Evolutionary conservation across 1,140 invertebrate species (phyloP), one percentile per base, ranked within the genome.

Genomic region (Fopius arisanus): DNA sequence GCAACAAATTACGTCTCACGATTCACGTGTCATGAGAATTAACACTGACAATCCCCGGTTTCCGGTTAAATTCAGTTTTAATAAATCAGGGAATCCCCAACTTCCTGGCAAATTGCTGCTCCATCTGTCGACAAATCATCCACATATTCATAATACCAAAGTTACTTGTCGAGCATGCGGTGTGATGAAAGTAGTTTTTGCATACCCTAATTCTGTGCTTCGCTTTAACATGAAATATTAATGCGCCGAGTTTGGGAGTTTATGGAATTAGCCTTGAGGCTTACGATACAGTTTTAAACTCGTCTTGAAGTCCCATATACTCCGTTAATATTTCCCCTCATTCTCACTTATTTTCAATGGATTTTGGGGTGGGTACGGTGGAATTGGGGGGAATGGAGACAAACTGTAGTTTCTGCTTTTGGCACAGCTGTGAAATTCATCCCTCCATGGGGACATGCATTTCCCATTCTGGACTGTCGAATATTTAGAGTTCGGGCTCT

Each of bases 341-440:
- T 59, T 59, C 54, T 59, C n/a, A 3, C 54, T 26, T 23, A 59
- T 59, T 59, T 59, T 26, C 54, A 23, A 59, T 59, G 54, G 23
- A 59, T 51, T 19, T 51, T 14, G 3, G 54, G 26, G 21, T 28
- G 19, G 23, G 9, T 26, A 23, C 23, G 54, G 14, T 14, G 26
- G 23, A 51, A 51, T 51, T 5, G n/a, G 7, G 14, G n/a, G 6
- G 43, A 19, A 51, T 51, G 6, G 54, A 28, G 54, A 59, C 54
- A 59, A 59, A 59, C 54, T 59, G 19, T n/a, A 59, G 54, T 26
- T 59, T 59, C 10, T 59, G 54, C 54, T 59, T 59, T 59, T 59
- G 54, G 54, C 54, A 59, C 19, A 26, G 54, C 23, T 59, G 54
- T 23, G 23, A 14, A 59, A 19, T n/a, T 4, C 19, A 26, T 12